Percentiles rank a stretch among this genome's conserved stretches.
Evolutionary conservation across 2,113 vertebrate genomes (phyloP).

Genomic region (Scalopus aquaticus): DNA sequence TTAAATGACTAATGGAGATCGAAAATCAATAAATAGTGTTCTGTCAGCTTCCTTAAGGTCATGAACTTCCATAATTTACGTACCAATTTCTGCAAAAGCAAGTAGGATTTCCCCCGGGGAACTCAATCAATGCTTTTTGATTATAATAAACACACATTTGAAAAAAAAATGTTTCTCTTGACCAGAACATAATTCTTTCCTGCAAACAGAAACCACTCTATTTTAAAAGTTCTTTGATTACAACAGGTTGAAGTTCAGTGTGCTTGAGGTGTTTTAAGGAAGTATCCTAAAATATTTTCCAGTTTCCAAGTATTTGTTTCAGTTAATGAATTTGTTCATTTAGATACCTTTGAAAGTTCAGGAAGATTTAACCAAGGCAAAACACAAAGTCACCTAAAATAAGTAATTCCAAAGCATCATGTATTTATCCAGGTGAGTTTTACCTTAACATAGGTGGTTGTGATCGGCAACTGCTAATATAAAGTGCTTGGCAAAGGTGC

Average conservation of each 20-base stretch:
- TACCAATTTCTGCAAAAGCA: constrained; percentile 63
- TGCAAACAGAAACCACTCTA: constrained; percentile 89
- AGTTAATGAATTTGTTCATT: constrained; percentile 51
- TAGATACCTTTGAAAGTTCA: constrained; percentile 46
- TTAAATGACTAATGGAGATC: constrained; percentile 39
- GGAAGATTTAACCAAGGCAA: constrained; percentile 19
- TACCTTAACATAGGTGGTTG: neutral
- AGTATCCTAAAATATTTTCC: constrained; percentile 1
- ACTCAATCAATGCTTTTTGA: constrained; percentile 91
- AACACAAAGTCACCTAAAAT: constrained; percentile 2
- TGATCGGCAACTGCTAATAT: neutral
- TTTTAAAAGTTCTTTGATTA: constrained; percentile 57
- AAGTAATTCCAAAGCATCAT: constrained; percentile 12
- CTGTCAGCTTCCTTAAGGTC: constrained; percentile 44
- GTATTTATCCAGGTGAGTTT: constrained; percentile 39
- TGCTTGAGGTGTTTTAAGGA: constrained; percentile 30
- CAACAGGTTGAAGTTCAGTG: constrained; percentile 62
- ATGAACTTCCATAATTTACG: neutral
- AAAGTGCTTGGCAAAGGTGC: constrained; percentile 1
- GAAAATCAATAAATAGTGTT: neutral
- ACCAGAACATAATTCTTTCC: constrained; percentile 86
- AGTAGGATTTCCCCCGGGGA: constrained; percentile 65
- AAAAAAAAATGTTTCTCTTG: constrained; percentile 78
- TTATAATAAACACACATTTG: constrained; percentile 87
- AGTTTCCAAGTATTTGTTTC: constrained; percentile 41